These are phyloP conservation scores for Drosophila kohkoa DNA, from an alignment of 1,140 invertebrate genomes.

Conservation along the genomic window DNA sequence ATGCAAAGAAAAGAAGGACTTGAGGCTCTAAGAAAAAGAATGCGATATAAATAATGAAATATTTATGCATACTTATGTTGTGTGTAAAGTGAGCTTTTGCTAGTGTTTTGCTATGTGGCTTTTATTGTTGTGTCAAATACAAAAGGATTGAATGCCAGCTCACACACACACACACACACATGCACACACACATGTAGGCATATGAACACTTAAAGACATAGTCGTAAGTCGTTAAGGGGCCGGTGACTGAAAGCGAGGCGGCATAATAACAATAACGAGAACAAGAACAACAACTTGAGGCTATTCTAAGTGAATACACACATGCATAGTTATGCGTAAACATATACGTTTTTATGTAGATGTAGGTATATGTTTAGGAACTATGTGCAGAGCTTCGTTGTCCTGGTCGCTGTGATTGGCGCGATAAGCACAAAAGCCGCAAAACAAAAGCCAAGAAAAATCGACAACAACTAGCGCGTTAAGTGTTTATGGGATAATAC, in stretches of 20 bases:
- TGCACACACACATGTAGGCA: slow-evolving; percentile 11
- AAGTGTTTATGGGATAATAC: slow-evolving; percentile 76
- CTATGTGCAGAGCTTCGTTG: slow-evolving; percentile 32
- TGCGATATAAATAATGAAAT: slow-evolving; percentile 80
- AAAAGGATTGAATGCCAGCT: slow-evolving; percentile 69
- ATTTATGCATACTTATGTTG: slow-evolving; percentile 57
- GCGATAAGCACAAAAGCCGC: slow-evolving; percentile 74
- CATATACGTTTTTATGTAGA: neutral
- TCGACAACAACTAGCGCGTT: slow-evolving; percentile 68
- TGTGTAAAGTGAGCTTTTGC: slow-evolving; percentile 4
- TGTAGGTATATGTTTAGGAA: slow-evolving; percentile 24
- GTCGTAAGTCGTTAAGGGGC: slow-evolving; percentile 52
- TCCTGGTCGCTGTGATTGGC: slow-evolving; percentile 49
- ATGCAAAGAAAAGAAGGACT: slow-evolving; percentile 46
- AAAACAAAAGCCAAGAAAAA: slow-evolving; percentile 59
- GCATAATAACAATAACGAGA: slow-evolving; percentile 77
- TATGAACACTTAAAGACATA: slow-evolving; percentile 24
- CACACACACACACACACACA: slow-evolving; percentile 26
- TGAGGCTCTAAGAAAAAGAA: slow-evolving; percentile 47
- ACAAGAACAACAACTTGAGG: slow-evolving; percentile 68
- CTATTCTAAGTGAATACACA: slow-evolving; percentile 51
- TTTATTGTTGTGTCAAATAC: slow-evolving; percentile 73
- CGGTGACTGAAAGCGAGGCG: slow-evolving; percentile 26
- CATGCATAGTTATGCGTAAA: neutral
- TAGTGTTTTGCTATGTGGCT: slow-evolving; percentile 1